Conservation (phyloP, 2,888 invertebrate genomes). For the Synergus umbraculus region DNA sequence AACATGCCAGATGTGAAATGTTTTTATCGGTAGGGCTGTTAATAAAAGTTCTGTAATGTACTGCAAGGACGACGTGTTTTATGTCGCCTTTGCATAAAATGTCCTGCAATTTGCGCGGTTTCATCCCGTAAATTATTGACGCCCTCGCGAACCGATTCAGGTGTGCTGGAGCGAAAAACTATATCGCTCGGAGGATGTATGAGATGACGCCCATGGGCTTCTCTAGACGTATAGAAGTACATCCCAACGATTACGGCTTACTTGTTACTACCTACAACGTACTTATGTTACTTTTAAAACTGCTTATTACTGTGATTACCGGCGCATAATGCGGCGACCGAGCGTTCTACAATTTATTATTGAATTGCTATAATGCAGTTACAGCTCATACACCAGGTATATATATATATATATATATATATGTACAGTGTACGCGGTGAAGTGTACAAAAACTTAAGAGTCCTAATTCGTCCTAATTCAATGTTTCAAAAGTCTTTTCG, state of each 20-base stretch:
- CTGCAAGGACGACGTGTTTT: slow-evolving; percentile 51
- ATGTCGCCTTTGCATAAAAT: slow-evolving; percentile 55
- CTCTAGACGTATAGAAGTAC: slow-evolving; percentile 56
- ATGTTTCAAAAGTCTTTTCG: too few relatives aligned
- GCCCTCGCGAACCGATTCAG: slow-evolving; percentile 54
- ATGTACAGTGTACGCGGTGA: not conserved
- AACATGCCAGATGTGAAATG: not conserved
- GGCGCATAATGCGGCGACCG: slow-evolving; percentile 70
- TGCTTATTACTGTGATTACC: slow-evolving; percentile 75
- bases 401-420: slow-evolving; percentile 5
- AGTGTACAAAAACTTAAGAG: not conserved
- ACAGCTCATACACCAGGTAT: slow-evolving; percentile 47
- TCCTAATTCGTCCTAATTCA: too few relatives aligned
- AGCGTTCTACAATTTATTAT: slow-evolving; percentile 73
- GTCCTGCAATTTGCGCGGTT: slow-evolving; percentile 56
- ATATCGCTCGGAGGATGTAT: slow-evolving; percentile 49
- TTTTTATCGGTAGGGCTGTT: not conserved
- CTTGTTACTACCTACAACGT: slow-evolving; percentile 74
- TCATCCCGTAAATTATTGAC: slow-evolving; percentile 61
- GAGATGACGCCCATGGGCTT: slow-evolving; percentile 66
- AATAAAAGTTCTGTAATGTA: slow-evolving; percentile 37
- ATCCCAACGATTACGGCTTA: slow-evolving; percentile 70
- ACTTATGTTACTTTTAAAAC: slow-evolving; percentile 74
- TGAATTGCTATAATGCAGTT: slow-evolving; percentile 72
- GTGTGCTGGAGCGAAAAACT: slow-evolving; percentile 34